Evolutionary conservation across 30 jellyfish, hydroid and myxozoan genomes (phyloP).

Genomic region (Chrysaora quinquecirrha): DNA sequence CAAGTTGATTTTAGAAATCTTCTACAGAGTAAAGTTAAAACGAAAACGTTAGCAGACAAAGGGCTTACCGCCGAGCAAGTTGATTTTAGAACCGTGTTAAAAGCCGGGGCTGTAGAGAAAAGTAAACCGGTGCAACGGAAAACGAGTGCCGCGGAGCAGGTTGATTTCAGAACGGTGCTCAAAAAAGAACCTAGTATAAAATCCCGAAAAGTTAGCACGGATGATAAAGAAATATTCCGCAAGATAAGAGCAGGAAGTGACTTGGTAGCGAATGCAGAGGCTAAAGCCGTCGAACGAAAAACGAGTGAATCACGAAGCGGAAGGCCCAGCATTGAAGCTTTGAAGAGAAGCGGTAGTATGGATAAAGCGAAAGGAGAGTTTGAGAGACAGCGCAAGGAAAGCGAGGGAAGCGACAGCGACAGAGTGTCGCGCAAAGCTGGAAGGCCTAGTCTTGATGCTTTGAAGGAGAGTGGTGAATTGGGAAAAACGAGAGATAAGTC

Average conservation of each 20-base stretch:
- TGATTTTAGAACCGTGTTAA: constrained; percentile 90
- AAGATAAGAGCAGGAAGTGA: constrained; percentile 37
- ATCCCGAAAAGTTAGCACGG: constrained; percentile 53
- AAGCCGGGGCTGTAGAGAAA: constrained; percentile 69
- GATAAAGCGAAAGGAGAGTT: constrained; percentile 51
- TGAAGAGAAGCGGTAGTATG: constrained; percentile 47
- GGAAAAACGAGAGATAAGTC: constrained; percentile 50
- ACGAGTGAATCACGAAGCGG: constrained; percentile 33
- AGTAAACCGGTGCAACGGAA: constrained; percentile 41
- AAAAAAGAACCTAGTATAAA: constrained; percentile 70
- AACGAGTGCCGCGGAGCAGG: constrained; percentile 78
- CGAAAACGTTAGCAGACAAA: constrained; percentile 71
- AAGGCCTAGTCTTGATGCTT: constrained; percentile 65
- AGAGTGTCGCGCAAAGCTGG: constrained; percentile 38
- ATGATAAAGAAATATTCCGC: constrained; percentile 41
- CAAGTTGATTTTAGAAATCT: constrained; percentile 92
- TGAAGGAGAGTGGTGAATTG: constrained; percentile 71
- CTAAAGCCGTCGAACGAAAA: not conserved
- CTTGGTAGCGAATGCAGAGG: not conserved
- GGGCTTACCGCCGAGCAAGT: constrained; percentile 90
- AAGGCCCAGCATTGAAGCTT: constrained; percentile 50
- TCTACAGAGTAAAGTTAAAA: constrained; percentile 71
- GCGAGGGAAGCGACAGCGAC: constrained; percentile 45
- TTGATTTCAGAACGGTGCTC: constrained; percentile 86
- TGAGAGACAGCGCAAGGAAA: constrained; percentile 35